phyloP scores from a whole-genome alignment of 37 sponge, comb jelly and placozoan species.

The Oscarella lobularis region DNA sequence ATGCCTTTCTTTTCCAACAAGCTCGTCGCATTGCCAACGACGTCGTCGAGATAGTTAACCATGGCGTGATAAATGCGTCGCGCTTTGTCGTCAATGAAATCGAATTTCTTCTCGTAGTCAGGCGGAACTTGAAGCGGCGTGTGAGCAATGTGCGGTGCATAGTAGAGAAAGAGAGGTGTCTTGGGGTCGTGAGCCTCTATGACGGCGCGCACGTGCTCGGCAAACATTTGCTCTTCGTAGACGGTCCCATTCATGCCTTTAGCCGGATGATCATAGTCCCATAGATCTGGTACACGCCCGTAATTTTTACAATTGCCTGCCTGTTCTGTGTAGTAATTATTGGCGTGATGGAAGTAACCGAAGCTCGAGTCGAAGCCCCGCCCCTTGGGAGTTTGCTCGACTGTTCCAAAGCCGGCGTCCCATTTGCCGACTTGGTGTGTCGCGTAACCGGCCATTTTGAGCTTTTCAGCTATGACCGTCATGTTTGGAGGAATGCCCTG shows the following conservation, averaged over 20 bases:
- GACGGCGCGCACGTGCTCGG: too few species aligned
- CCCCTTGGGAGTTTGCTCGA: too few species aligned
- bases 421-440: too few species aligned
- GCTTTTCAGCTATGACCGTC: too few species aligned
- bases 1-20: neutral
- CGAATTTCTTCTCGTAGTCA: too few species aligned
- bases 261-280: slow-evolving; percentile 16
- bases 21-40: neutral
- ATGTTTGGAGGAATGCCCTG: too few species aligned
- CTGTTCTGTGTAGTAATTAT: slow-evolving; percentile 15
- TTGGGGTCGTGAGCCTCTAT: neutral
- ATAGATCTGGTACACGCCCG: slow-evolving; percentile 8
- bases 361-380: slow-evolving; percentile 23
- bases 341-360: slow-evolving; percentile 21
- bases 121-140: too few species aligned
- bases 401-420: slow-evolving; percentile 20
- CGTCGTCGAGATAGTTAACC: slow-evolving; percentile 11
- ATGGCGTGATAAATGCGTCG: slow-evolving; percentile 35
- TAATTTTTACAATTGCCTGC: neutral
- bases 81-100: slow-evolving; percentile 9
- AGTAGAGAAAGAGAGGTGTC: slow-evolving; percentile 12
- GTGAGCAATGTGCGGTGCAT: too few species aligned
- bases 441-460: too few species aligned
- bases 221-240: too few species aligned
- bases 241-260: too few species aligned